Evolutionary conservation across 2,888 invertebrate genomes (phyloP).

Genomic region (Drosophila putrida): DNA sequence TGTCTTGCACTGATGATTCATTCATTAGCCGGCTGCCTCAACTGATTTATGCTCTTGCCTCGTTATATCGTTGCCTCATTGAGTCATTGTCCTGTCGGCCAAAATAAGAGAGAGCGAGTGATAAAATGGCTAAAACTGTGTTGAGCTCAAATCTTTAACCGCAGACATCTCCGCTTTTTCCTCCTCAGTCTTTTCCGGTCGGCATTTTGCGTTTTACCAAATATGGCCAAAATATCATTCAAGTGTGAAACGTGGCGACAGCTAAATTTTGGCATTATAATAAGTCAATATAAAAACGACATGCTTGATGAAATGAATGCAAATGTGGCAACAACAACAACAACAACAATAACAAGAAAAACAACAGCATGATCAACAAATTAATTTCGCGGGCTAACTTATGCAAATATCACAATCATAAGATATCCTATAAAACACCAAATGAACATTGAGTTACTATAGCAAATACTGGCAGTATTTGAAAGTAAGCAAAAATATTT

Average conservation of each 20-base stretch:
- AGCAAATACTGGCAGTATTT: no score
- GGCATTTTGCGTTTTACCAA: conserved; percentile 47
- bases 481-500: neutral
- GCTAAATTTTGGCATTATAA: conserved; percentile 42
- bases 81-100: conserved; percentile 65
- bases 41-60: conserved; percentile 35
- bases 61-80: conserved; percentile 25
- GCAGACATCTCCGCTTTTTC: neutral
- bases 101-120: neutral
- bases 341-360: conserved; percentile 17
- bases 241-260: conserved; percentile 54
- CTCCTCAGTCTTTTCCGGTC: conserved; percentile 38
- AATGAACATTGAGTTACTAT: neutral
- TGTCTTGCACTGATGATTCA: conserved; percentile 30
- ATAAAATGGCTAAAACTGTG: conserved; percentile 16
- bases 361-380: neutral
- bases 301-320: conserved; percentile 51
- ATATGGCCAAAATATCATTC: conserved; percentile 58
- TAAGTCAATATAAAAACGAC: conserved; percentile 54
- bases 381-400: conserved; percentile 17
- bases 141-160: conserved; percentile 22
- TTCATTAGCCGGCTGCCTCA: conserved; percentile 35
- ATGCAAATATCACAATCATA: neutral
- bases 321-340: conserved; percentile 37
- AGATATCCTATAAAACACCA: conserved; percentile 11